Evolutionary conservation across 2,113 vertebrate species (phyloP).

Genomic region (Cynopterus brachyotis): DNA sequence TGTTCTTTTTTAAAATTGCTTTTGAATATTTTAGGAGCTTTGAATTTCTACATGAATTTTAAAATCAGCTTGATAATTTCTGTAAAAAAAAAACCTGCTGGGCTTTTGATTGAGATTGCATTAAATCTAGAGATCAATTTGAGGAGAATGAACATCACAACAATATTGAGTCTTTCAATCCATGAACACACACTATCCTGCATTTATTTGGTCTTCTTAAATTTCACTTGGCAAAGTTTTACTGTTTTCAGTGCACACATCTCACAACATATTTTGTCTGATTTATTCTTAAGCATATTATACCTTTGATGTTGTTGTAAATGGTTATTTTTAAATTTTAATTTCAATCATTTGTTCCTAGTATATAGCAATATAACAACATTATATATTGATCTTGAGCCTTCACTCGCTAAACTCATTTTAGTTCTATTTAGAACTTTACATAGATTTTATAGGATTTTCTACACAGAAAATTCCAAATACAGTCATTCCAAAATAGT

Average conservation of each 20-base stretch:
- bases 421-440: background rate
- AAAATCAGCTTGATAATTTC: background rate
- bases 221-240: background rate
- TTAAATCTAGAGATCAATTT: background rate
- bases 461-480: background rate
- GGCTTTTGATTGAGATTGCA: background rate
- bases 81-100: background rate
- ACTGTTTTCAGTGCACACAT: background rate
- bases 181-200: background rate
- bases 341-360: background rate
- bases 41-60: background rate
- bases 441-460: background rate
- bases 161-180: background rate
- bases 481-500: background rate
- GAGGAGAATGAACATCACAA: background rate
- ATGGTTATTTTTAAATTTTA: background rate
- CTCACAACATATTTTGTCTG: background rate
- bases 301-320: background rate
- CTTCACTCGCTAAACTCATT: background rate
- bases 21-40: background rate
- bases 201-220: background rate
- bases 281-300: background rate
- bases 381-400: background rate
- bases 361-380: background rate
- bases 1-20: background rate